Percentiles rank a stretch among this genome's conserved stretches.
phyloP scores from a whole-genome alignment of 2,797 vertebrate genomes.

The Lates japonicus region DNA sequence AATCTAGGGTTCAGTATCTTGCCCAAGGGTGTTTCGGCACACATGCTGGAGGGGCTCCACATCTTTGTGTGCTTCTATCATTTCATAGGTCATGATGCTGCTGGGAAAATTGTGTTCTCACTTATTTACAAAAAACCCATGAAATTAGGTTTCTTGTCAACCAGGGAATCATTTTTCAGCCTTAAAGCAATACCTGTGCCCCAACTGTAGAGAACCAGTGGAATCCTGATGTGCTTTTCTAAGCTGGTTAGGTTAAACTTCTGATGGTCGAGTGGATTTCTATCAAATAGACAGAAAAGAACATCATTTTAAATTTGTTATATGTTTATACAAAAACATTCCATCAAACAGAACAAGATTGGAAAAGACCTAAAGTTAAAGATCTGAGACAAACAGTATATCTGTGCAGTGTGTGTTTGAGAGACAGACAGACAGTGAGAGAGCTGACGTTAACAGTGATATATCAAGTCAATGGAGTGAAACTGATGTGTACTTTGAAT shows the following conservation, averaged over 20 bases:
- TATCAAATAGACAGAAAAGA: neutral
- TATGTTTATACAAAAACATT: neutral
- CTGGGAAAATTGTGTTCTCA: too few species aligned
- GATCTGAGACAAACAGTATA: neutral
- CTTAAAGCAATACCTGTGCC: neutral
- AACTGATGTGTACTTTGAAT: constrained; percentile 51
- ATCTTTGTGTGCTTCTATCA: neutral
- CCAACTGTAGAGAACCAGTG: neutral
- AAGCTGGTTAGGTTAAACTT: neutral
- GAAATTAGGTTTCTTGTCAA: too few species aligned
- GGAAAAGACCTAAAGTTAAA: constrained; percentile 4
- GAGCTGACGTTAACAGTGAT: constrained; percentile 31
- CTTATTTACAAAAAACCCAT: too few species aligned
- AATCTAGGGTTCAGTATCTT: too few species aligned
- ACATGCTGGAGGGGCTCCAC: neutral
- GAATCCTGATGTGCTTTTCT: neutral
- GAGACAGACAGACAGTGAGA: constrained; percentile 3
- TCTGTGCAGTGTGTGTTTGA: constrained; percentile 2
- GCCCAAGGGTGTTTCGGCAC: too few species aligned
- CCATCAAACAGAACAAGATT: constrained; percentile 9
- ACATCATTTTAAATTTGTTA: neutral
- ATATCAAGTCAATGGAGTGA: constrained; percentile 48
- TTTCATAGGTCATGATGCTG: too few species aligned
- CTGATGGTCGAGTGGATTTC: neutral
- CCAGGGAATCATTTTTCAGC: too few species aligned